Conservation (phyloP, 1,140 invertebrate species). For the Scaptomyza montana region DNA sequence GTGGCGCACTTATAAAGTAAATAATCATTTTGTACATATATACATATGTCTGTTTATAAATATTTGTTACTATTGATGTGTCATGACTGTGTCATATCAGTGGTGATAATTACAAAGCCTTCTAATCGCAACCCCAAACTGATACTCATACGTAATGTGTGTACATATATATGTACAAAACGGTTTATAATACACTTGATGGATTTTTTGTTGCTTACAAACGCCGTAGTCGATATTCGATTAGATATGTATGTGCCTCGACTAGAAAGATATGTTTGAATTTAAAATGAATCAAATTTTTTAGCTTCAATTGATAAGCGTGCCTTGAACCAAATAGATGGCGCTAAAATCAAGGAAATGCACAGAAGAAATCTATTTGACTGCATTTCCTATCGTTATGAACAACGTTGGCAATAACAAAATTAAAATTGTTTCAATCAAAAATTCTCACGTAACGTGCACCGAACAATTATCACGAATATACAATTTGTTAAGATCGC, state of each 20-base stretch:
- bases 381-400: slow-evolving; percentile 16
- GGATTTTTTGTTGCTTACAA: background rate
- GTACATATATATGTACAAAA: background rate
- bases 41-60: slow-evolving; percentile 1
- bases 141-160: slow-evolving; percentile 37
- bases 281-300: slow-evolving; percentile 10
- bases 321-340: slow-evolving; percentile 38
- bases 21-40: slow-evolving; percentile 9
- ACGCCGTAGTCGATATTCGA: slow-evolving; percentile 7
- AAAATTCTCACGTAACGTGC: slow-evolving; percentile 31
- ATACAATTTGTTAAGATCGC: slow-evolving; percentile 33
- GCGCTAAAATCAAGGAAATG: slow-evolving; percentile 22
- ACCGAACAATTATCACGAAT: slow-evolving; percentile 31
- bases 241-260: no score
- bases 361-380: slow-evolving; percentile 5
- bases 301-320: slow-evolving; percentile 34
- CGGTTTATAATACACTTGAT: slow-evolving; percentile 7
- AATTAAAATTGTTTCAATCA: slow-evolving; percentile 16
- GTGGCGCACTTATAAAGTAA: slow-evolving; percentile 34
- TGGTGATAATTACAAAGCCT: slow-evolving; percentile 58
- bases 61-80: slow-evolving; percentile 7
- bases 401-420: background rate
- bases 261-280: slow-evolving; percentile 2
- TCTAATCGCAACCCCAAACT: slow-evolving; percentile 17
- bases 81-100: slow-evolving; percentile 38